Base-by-base conservation (phyloP, 2,797 vertebrate species). In the Sebastiscus albofasciatus region DNA sequence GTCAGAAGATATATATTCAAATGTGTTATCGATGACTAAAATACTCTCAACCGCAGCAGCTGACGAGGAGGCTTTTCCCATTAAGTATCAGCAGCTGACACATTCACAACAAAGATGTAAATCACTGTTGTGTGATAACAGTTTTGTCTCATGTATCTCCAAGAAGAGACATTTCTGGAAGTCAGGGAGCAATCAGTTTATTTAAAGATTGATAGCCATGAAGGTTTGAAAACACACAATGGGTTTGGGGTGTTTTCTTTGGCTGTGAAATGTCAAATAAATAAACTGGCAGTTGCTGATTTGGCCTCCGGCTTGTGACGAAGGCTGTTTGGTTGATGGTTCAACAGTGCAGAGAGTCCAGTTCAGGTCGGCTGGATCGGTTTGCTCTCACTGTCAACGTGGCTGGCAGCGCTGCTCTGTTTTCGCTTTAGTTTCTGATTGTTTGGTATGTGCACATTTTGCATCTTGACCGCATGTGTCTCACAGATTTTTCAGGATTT, bases 1-100 rank as follows among this genome's bases (percentile, higher is more conserved):
- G 81, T 86, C 84, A 83, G 61, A 84, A 64, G 81, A 77, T 72
- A 79, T 82, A 72, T 59, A 80, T 65, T 84, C 73, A 81, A 22
- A 85, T 80, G 54, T 72, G 80, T 83, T 54, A 80, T 56, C 42
- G 31, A 49, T 58, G 68, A 86, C 67, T 89, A 64, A 81, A 80
- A 77, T 62, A 77, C 65, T 64, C 60, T 75, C 79, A 73, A 42
- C 65, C 36, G 3, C 31, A 33, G 75, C 68, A 27, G 79, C 52
- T 81, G 82, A 87, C 49, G 67, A 79, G 54, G 72, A 82, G 64
- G 61, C 46, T 60, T 72, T 72, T 56, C 52, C 56, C 46, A 39
- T 73, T 66, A 39, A 69, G 8, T 26, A 60, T 73, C 77, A 74
- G 54, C 58, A 73, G 69, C 27, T 68, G 46, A 67, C 61, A 56